phyloP scores from a whole-genome alignment of 2,888 invertebrate species.

The Dysmachus trigonus region DNA sequence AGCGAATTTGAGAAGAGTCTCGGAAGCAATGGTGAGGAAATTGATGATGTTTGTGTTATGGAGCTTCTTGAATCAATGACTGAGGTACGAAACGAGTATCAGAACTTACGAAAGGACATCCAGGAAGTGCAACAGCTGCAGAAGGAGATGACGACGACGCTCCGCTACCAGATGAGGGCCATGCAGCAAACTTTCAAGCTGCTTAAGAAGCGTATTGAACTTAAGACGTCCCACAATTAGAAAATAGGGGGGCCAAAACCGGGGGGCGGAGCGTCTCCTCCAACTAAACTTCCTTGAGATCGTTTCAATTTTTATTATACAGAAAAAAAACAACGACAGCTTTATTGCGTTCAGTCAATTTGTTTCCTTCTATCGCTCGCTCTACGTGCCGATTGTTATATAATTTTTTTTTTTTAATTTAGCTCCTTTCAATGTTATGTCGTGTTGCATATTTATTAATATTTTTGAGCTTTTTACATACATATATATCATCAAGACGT shows the following conservation, averaged over 20 bases:
- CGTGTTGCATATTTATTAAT: slow-evolving; percentile 11
- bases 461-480: slow-evolving; percentile 9
- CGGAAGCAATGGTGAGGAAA: slow-evolving; percentile 56
- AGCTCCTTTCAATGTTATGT: not conserved
- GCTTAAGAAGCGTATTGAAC: slow-evolving; percentile 74
- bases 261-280: not conserved
- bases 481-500: not conserved
- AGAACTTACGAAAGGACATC: slow-evolving; percentile 79
- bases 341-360: not conserved
- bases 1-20: slow-evolving; percentile 72
- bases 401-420: not conserved
- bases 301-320: not conserved
- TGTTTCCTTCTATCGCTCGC: slow-evolving; percentile 14
- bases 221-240: slow-evolving; percentile 61
- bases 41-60: slow-evolving; percentile 74
- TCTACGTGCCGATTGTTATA: slow-evolving; percentile 23
- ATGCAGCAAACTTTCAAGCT: slow-evolving; percentile 79
- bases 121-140: slow-evolving; percentile 83
- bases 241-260: not conserved
- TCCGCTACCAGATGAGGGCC: slow-evolving; percentile 72
- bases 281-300: not conserved
- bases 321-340: not conserved
- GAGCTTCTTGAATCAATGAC: slow-evolving; percentile 79
- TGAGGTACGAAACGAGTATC: slow-evolving; percentile 81
- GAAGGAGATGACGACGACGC: slow-evolving; percentile 78